Percentiles rank a stretch among this genome's conserved stretches.
Evolutionary conservation across 2,888 invertebrate species (phyloP).

Genomic region (Amphiduros pacificus): DNA sequence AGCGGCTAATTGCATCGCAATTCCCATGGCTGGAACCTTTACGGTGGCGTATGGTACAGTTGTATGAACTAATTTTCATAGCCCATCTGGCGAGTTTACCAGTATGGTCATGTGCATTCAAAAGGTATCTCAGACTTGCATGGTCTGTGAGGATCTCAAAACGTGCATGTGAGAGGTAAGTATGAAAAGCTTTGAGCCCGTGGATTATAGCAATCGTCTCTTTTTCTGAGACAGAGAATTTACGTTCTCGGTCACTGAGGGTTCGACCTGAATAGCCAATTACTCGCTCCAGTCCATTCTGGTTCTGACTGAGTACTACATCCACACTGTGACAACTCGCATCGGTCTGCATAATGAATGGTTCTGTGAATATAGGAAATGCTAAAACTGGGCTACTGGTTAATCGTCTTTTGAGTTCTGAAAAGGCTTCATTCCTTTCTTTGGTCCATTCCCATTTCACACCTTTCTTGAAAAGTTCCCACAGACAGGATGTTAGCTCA

Average conservation of each 20-base stretch:
- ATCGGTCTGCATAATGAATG: constrained; percentile 27
- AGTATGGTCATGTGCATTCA: no score
- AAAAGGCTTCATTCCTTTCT: constrained; percentile 24
- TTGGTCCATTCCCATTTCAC: constrained; percentile 23
- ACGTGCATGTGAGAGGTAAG: no score
- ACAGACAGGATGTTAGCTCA: constrained; percentile 13
- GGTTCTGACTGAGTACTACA: constrained; percentile 23
- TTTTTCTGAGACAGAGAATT: constrained; percentile 23
- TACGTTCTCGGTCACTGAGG: constrained; percentile 18
- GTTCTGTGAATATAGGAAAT: constrained; percentile 15
- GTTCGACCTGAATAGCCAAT: constrained; percentile 26
- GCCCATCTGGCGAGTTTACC: no score
- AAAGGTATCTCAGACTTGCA: no score
- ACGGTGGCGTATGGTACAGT: no score
- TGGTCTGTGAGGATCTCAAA: no score
- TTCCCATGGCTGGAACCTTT: no score
- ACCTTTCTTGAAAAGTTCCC: constrained; percentile 18
- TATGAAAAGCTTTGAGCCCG: no score
- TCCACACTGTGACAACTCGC: constrained; percentile 21
- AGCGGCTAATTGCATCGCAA: no score
- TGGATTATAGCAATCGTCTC: constrained; percentile 26
- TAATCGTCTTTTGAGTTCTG: constrained; percentile 19
- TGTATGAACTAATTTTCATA: no score
- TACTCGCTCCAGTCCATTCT: constrained; percentile 18
- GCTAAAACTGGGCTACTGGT: constrained; percentile 22